Evolutionary conservation across 1,140 invertebrate genomes (phyloP), one percentile per base, ranked within the genome.

Genomic region (Neodiprion virginianus): DNA sequence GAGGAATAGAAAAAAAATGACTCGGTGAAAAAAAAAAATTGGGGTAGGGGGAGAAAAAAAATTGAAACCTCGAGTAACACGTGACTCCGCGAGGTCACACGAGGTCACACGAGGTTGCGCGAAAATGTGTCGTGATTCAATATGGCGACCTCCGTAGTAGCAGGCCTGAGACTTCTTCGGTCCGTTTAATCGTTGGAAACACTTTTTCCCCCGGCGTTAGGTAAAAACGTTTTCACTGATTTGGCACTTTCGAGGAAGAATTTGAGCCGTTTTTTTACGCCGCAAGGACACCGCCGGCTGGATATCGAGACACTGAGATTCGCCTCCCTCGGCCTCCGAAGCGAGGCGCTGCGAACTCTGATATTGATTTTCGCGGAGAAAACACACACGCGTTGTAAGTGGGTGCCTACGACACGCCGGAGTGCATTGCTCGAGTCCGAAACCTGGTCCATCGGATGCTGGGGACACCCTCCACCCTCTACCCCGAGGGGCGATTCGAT

Each of bases 341-440:
- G 53, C 53, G 85, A 84, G 86, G 86, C 83, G 86, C 86, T 83
- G 85, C 82, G 79, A 80, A 83, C 80, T 80, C 80, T 77, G 80
- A 87, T 88, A 88, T 88, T 88, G 87, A 88, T 88, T 88, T 88
- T 88, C 82, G 81, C 77, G 74, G 79, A 78, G 83, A 81, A 84
- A 86, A 85, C 80, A 82, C 80, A 84, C 82, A 81, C 82, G 80
- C 79, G 78, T 10, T 67, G 53, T 67, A 67, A 67, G 28, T 77
- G 78, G 53, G 53, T 61, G 77, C 78, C 81, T 82, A 84, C 80
- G 83, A 86, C 82, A 83, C 84, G 77, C 82, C 75, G 23, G 67
- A 48, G 61, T 48, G 66, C 66, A 40, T 14, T 68, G 21, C 23
- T 17, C 72, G 61, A 21, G 21, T 48, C n/a, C 48, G 23, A 50